Conservation (phyloP, 2,888 invertebrate species). For the Physocephala rufipes region DNA sequence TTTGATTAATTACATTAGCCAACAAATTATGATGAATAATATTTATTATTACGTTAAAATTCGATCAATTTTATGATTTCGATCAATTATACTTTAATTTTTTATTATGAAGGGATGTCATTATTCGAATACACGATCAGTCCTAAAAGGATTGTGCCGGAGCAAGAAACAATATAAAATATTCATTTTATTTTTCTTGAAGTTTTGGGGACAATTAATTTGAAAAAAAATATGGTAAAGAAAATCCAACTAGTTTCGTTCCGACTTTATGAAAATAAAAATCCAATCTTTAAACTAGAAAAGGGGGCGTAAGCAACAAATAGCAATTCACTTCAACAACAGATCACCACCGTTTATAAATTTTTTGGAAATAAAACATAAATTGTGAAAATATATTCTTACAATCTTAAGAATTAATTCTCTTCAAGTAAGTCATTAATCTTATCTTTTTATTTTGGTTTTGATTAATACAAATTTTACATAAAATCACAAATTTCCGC, state of each 20-base stretch:
- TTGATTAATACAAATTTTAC: constrained; percentile 33
- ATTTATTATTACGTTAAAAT: neutral
- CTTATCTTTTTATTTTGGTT: constrained; percentile 16
- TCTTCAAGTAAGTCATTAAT: constrained; percentile 18
- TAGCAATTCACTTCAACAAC: no score
- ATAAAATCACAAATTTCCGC: constrained; percentile 13
- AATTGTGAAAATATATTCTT: constrained; percentile 5
- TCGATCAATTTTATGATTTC: no score
- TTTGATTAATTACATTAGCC: neutral
- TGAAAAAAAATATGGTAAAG: no score
- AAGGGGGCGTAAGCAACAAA: constrained; percentile 48
- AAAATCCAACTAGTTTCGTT: no score
- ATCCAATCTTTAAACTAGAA: constrained; percentile 39
- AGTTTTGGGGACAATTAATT: no score
- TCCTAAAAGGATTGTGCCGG: neutral
- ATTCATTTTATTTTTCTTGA: no score
- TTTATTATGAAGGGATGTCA: neutral
- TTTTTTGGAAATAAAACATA: no score
- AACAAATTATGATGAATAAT: neutral
- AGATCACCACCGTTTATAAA: no score
- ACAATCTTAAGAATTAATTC: constrained; percentile 22
- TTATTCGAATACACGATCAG: neutral
- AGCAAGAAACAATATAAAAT: neutral
- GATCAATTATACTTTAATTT: neutral
- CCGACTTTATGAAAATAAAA: no score